phyloP scores from a whole-genome alignment of 2,797 vertebrate genomes.

The Falco concolor region DNA sequence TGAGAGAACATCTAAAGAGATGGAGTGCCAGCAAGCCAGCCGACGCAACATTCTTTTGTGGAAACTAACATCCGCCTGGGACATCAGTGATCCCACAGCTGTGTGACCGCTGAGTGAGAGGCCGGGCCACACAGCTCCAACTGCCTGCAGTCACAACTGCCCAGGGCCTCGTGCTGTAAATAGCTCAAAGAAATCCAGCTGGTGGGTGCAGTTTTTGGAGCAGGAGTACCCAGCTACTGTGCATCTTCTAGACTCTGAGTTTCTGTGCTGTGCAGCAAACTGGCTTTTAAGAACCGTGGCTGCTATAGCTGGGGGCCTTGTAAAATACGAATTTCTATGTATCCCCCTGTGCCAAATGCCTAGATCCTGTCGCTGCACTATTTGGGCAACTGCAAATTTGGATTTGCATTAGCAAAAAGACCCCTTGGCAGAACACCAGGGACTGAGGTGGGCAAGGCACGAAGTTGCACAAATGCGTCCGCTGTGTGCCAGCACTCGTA shows the following conservation, averaged over 20 bases:
- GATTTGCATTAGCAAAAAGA: neutral
- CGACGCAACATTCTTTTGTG: neutral
- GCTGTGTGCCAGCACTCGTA: neutral
- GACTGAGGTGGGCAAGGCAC: neutral
- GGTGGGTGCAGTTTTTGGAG: neutral
- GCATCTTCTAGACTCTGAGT: neutral
- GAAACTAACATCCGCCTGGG: neutral
- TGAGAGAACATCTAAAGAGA: neutral
- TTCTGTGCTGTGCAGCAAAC: neutral
- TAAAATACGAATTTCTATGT: neutral
- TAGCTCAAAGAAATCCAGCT: neutral
- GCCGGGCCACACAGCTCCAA: neutral
- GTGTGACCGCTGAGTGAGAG: neutral
- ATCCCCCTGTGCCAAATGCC: neutral
- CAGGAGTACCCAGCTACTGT: neutral
- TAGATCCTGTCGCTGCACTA: neutral
- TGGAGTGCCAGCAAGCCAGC: neutral
- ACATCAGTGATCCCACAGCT: neutral
- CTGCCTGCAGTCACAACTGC: neutral
- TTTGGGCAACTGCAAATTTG: neutral
- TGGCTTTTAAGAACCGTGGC: neutral
- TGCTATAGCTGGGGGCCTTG: neutral
- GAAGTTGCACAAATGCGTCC: neutral
- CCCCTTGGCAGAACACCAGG: neutral
- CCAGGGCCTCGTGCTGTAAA: neutral